These are phyloP conservation scores for Phlogophora meticulosa DNA, from an alignment of 2,888 invertebrate genomes.

Conservation along the genomic window DNA sequence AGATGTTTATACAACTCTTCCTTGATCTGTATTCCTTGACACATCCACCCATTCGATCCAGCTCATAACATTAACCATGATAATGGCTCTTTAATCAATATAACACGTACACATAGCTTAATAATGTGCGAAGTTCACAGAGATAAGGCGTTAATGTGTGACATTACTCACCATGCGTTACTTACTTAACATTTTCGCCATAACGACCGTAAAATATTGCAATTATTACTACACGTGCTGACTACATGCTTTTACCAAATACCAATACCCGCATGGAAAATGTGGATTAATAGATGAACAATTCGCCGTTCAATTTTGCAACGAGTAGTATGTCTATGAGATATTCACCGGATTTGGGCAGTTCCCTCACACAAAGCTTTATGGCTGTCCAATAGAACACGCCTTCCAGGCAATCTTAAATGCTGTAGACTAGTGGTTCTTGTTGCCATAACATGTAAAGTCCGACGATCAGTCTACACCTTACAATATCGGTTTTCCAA, in stretches of 20 bases:
- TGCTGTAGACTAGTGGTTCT: not conserved
- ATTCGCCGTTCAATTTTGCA: not conserved
- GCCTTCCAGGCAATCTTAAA: not conserved
- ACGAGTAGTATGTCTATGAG: not conserved
- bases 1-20: not conserved
- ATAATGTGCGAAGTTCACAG: constrained; percentile 33
- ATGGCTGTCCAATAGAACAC: not conserved
- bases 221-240: constrained; percentile 4
- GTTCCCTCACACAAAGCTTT: not conserved
- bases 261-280: constrained; percentile 9
- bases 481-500: constrained; percentile 13
- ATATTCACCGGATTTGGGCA: not conserved
- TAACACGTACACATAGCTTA: constrained; percentile 18
- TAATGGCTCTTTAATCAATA: constrained; percentile 31
- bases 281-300: not conserved
- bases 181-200: constrained; percentile 29
- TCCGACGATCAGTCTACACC: not conserved
- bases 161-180: constrained; percentile 32
- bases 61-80: constrained; percentile 12
- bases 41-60: constrained; percentile 1
- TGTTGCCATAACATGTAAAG: not conserved
- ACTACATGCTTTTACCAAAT: not conserved
- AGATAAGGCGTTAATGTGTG: constrained; percentile 49
- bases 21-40: not conserved
- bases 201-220: constrained; percentile 9